Evolutionary conservation across 2,797 vertebrate genomes (phyloP).

Genomic region (Sardinella longiceps): DNA sequence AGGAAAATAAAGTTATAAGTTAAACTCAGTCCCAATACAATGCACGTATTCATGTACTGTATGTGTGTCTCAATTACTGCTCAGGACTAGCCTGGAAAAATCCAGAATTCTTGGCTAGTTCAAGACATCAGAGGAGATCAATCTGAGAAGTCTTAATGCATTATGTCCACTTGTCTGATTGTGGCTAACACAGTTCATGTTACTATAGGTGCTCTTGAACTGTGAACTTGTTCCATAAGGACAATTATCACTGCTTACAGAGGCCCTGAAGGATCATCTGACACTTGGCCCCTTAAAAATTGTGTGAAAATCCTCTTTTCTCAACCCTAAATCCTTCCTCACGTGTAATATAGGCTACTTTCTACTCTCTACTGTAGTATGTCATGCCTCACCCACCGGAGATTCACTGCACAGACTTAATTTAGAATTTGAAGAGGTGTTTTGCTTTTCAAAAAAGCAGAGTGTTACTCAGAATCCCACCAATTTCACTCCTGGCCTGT

Average conservation of each 20-base stretch:
- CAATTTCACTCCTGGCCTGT: not conserved
- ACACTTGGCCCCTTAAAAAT: slow-evolving; percentile 1
- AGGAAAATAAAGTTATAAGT: too few relatives aligned
- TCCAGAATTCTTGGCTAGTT: not conserved
- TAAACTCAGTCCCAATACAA: not conserved
- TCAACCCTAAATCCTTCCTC: not conserved
- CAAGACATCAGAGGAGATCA: slow-evolving; percentile 32
- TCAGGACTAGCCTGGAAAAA: too few relatives aligned
- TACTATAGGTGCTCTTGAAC: not conserved
- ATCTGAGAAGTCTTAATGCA: not conserved
- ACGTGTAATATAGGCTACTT: not conserved
- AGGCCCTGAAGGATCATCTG: slow-evolving; percentile 38
- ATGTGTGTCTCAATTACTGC: too few relatives aligned
- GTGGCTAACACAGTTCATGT: slow-evolving; percentile 37
- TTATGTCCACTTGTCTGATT: slow-evolving; percentile 39
- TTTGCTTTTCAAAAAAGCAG: slow-evolving; percentile 5
- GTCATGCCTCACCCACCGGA: not conserved
- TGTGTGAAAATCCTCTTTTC: not conserved
- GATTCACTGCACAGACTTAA: not conserved
- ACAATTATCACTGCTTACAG: slow-evolving; percentile 36
- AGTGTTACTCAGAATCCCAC: not conserved
- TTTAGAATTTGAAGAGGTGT: slow-evolving; percentile 5
- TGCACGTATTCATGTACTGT: not conserved
- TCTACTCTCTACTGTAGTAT: not conserved
- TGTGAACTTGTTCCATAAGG: slow-evolving; percentile 30